These are phyloP conservation scores for Teleiodes luculella DNA, from an alignment of 2,888 invertebrate species.

Conservation along the genomic window DNA sequence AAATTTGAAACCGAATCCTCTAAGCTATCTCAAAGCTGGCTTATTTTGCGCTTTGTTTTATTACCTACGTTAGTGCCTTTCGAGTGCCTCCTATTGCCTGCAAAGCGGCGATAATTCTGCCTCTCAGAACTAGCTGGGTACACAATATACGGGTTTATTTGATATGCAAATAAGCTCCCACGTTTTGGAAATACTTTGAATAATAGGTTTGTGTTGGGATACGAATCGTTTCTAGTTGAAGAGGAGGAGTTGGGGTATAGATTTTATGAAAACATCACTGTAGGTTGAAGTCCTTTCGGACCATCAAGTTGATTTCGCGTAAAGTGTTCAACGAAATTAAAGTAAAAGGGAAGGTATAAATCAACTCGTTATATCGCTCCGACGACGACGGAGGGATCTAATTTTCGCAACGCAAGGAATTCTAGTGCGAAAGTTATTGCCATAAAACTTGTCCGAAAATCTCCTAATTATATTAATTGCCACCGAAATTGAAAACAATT, in stretches of 20 bases:
- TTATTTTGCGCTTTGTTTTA: background rate
- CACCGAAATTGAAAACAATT: no score
- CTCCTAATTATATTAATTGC: no score
- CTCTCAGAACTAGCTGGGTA: background rate
- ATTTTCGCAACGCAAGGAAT: no score
- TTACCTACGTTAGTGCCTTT: background rate
- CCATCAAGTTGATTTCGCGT: no score
- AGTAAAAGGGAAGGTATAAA: no score
- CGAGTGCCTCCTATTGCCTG: background rate
- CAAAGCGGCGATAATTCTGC: background rate
- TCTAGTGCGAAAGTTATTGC: no score
- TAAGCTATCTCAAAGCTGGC: background rate
- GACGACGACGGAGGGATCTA: no score
- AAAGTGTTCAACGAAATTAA: background rate
- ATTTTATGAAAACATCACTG: background rate
- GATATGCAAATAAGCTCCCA: slow-evolving; percentile 1
- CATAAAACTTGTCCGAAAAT: no score
- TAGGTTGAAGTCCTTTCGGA: no score
- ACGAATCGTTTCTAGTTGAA: background rate
- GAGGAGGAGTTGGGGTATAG: background rate
- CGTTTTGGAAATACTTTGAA: background rate
- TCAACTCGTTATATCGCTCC: no score
- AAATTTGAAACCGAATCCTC: no score
- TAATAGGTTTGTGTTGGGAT: background rate
- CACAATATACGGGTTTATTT: background rate